A percentile compares a stretch with the other conserved stretches of the same genome.
Conservation (phyloP, 2,888 invertebrate species). For the Balanococcus diminutus region DNA sequence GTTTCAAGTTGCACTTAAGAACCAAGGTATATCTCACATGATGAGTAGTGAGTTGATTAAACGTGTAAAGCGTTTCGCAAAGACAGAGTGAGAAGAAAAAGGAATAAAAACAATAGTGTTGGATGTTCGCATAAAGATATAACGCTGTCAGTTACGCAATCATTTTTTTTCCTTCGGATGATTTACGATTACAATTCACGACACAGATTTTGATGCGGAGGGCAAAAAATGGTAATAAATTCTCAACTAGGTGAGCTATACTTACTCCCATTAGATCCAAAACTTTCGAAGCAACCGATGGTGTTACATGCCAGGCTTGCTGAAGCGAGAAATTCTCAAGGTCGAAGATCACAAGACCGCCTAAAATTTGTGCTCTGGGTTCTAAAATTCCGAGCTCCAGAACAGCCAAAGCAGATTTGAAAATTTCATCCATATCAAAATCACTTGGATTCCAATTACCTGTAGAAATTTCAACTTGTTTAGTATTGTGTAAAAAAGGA, state of each 20-base stretch:
- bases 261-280: conserved; percentile 74
- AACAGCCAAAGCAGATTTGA: conserved; percentile 64
- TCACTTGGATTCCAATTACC: conserved; percentile 77
- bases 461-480: conserved; percentile 61
- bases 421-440: conserved; percentile 71
- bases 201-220: background rate
- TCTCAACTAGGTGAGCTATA: background rate
- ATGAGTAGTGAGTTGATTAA: background rate
- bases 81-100: background rate
- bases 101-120: background rate
- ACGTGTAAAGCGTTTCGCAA: background rate
- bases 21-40: background rate
- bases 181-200: background rate
- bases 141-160: background rate
- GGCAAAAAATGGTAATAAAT: background rate
- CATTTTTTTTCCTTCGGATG: background rate
- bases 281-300: conserved; percentile 71
- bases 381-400: conserved; percentile 78
- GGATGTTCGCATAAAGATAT: background rate
- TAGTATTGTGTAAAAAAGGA: no score
- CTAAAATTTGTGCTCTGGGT: conserved; percentile 75
- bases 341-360: conserved; percentile 79
- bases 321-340: conserved; percentile 65
- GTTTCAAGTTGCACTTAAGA: background rate
- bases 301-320: conserved; percentile 72